Percentiles rank a stretch among this genome's conserved stretches.
Evolutionary conservation across 2,113 vertebrate genomes (phyloP).

Genomic region (Progne subis): DNA sequence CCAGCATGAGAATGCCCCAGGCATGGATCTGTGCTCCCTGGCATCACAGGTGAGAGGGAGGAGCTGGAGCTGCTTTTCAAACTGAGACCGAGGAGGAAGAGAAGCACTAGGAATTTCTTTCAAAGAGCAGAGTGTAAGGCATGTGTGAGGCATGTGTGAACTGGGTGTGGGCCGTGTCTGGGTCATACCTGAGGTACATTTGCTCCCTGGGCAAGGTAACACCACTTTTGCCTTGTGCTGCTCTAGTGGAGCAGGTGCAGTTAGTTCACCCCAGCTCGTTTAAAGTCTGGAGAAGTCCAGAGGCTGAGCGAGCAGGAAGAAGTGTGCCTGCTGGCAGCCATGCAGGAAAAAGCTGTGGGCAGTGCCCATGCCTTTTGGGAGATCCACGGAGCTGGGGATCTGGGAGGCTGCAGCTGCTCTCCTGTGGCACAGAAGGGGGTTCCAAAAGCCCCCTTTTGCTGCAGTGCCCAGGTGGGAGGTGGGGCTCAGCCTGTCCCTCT

Average conservation of each 20-base stretch:
- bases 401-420: neutral
- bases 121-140: neutral
- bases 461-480: accelerated
- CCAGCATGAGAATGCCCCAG: accelerated
- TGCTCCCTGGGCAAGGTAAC: neutral
- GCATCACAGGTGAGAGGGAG: neutral
- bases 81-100: neutral
- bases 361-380: accelerated
- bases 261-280: neutral
- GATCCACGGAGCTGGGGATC: neutral
- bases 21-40: accelerated
- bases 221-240: neutral
- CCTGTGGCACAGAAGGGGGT: neutral
- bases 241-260: neutral
- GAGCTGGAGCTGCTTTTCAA: neutral
- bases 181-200: neutral
- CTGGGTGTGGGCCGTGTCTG: neutral
- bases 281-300: neutral
- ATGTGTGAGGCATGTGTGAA: neutral
- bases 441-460: neutral
- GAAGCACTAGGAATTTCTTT: neutral
- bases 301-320: neutral
- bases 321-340: neutral
- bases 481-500: neutral
- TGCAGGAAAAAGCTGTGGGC: neutral